These are phyloP conservation scores for Rhinopomastus cyanomelas DNA, from an alignment of 2,113 vertebrate species.

Conservation along the genomic window DNA sequence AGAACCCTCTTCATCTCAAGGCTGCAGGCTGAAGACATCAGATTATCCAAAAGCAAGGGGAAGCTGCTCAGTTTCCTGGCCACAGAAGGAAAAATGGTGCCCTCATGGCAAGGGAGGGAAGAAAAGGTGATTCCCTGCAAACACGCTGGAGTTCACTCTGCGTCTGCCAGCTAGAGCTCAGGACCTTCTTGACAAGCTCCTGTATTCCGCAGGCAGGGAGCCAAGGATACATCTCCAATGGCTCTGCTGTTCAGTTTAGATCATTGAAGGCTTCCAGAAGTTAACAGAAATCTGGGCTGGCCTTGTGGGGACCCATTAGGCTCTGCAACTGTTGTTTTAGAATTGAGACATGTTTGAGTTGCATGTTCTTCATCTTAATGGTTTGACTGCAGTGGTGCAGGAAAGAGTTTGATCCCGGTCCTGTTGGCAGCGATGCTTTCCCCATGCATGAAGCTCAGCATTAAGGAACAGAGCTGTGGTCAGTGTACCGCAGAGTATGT, in stretches of 20 bases:
- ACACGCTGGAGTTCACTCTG: not conserved
- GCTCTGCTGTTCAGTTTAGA: slow-evolving; percentile 3
- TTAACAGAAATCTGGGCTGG: slow-evolving; percentile 13
- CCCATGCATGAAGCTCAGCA: rapidly evolving
- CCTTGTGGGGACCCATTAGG: not conserved
- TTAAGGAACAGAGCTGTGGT: not conserved
- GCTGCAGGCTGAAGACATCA: not conserved
- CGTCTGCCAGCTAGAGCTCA: slow-evolving; percentile 46
- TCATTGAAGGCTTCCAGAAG: not conserved
- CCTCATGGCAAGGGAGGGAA: not conserved
- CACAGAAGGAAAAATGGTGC: not conserved
- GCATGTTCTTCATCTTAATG: not conserved
- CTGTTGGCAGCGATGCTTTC: not conserved
- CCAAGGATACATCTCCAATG: not conserved
- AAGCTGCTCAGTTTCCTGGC: not conserved
- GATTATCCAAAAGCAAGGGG: not conserved
- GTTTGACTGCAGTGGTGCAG: not conserved
- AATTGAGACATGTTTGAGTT: not conserved
- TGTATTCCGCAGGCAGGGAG: not conserved
- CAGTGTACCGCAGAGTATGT: not conserved
- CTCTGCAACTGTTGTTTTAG: not conserved
- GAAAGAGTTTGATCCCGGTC: not conserved
- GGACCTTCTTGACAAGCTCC: not conserved
- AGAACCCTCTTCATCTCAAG: not conserved
- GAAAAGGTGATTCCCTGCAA: not conserved